A percentile compares a stretch with the other conserved stretches of the same genome.
Evolutionary conservation across 2,113 vertebrate genomes (phyloP).

Genomic region (Salvelinus fontinalis): DNA sequence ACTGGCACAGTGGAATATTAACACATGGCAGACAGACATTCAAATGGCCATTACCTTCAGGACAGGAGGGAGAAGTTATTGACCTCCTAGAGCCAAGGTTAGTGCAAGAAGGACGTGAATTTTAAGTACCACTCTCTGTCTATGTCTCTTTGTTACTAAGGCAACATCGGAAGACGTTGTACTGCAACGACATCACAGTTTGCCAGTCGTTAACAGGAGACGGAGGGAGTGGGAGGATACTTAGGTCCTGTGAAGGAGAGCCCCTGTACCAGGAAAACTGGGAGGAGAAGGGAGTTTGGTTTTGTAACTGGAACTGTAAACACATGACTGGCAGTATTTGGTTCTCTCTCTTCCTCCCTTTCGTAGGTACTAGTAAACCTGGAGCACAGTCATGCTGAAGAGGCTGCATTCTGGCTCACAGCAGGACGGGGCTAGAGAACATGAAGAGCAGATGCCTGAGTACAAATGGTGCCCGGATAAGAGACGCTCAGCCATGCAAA

Average conservation of each 20-base stretch:
- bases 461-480: too few relatives aligned
- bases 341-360: not conserved
- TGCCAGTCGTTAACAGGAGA: not conserved
- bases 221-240: not conserved
- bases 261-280: too few relatives aligned
- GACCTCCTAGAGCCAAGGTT: not conserved
- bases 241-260: too few relatives aligned
- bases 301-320: not conserved
- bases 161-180: not conserved
- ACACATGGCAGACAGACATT: not conserved
- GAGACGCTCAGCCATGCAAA: too few relatives aligned
- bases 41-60: not conserved
- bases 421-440: too few relatives aligned
- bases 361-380: too few relatives aligned
- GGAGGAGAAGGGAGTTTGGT: not conserved
- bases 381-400: too few relatives aligned
- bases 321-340: not conserved
- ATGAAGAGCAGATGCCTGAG: too few relatives aligned
- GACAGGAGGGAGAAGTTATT: not conserved
- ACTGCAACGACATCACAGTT: not conserved
- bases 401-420: too few relatives aligned
- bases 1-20: too few relatives aligned
- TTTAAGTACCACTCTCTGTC: not conserved
- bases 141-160: not conserved
- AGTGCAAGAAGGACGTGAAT: not conserved